A percentile compares a stretch with the other conserved stretches of the same genome.
Evolutionary conservation across 1,140 invertebrate genomes (phyloP).

Genomic region (Cotesia vestalis): DNA sequence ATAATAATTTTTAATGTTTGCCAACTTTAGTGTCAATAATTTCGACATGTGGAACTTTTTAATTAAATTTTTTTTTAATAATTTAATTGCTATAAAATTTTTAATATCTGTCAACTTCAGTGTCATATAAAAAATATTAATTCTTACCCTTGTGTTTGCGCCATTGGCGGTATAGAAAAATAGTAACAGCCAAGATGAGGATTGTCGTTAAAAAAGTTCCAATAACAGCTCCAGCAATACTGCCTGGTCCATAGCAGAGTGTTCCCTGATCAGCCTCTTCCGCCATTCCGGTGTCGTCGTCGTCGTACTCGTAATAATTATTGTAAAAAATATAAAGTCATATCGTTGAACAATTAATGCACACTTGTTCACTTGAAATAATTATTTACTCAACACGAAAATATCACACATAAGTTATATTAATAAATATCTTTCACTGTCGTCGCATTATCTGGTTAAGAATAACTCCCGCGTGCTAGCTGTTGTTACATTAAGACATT

Average conservation of each 20-base stretch:
- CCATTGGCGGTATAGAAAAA: constrained; percentile 63
- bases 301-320: not conserved
- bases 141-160: constrained; percentile 64
- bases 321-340: constrained; percentile 8
- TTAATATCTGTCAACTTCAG: too few species aligned
- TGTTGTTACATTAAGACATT: too few species aligned
- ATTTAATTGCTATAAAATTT: too few species aligned
- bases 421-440: too few species aligned
- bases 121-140: too few species aligned
- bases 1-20: too few species aligned
- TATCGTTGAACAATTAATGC: not conserved
- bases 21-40: too few species aligned
- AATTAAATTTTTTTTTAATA: too few species aligned
- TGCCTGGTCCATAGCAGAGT: constrained; percentile 51
- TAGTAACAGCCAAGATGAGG: constrained; percentile 58
- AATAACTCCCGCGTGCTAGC: too few species aligned
- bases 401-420: too few species aligned
- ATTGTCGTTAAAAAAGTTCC: constrained; percentile 67
- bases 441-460: too few species aligned
- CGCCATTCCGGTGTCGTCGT: constrained; percentile 23
- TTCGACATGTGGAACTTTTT: not conserved
- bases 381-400: too few species aligned
- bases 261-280: constrained; percentile 5
- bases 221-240: constrained; percentile 68
- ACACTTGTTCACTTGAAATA: not conserved